Evolutionary conservation across 2,888 invertebrate species (phyloP).

Genomic region (Drosophila pegasa): DNA sequence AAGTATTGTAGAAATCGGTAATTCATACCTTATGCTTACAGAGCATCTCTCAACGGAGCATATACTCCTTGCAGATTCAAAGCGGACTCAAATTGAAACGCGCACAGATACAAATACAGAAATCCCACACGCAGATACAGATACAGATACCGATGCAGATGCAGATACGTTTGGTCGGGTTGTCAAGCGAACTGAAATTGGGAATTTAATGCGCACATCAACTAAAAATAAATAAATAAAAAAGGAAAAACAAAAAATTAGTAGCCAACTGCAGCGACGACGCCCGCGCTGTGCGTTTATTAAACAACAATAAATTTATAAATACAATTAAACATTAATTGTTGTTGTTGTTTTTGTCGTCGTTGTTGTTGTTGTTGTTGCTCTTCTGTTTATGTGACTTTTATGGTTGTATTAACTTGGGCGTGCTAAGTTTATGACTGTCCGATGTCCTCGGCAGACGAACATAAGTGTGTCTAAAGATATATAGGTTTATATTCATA

Average conservation of each 20-base stretch:
- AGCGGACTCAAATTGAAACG: conserved; percentile 11
- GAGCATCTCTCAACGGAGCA: not conserved
- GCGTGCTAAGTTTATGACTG: conserved; percentile 40
- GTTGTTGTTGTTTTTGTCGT: conserved; percentile 53
- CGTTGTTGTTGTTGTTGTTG: conserved; percentile 18
- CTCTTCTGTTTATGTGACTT: conserved; percentile 1
- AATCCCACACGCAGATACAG: conserved; percentile 4
- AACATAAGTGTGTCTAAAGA: not conserved
- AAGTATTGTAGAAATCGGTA: too few species aligned
- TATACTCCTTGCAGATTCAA: not conserved
- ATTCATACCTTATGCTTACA: too few species aligned
- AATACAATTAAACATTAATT: conserved; percentile 63
- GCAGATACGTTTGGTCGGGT: conserved; percentile 4
- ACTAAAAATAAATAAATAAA: conserved; percentile 67
- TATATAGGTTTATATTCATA: too few species aligned
- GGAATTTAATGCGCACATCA: conserved; percentile 70
- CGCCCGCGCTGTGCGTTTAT: conserved; percentile 25
- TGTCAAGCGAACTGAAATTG: conserved; percentile 34
- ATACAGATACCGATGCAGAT: not conserved
- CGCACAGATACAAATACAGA: conserved; percentile 6
- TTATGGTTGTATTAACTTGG: conserved; percentile 45
- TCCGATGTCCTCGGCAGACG: conserved; percentile 24
- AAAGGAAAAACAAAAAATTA: conserved; percentile 17
- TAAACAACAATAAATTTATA: conserved; percentile 52
- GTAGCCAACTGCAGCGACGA: conserved; percentile 50